Evolutionary conservation across 2,113 vertebrate genomes (phyloP), one percentile per base, ranked within the genome.

Genomic region (Menura novaehollandiae): DNA sequence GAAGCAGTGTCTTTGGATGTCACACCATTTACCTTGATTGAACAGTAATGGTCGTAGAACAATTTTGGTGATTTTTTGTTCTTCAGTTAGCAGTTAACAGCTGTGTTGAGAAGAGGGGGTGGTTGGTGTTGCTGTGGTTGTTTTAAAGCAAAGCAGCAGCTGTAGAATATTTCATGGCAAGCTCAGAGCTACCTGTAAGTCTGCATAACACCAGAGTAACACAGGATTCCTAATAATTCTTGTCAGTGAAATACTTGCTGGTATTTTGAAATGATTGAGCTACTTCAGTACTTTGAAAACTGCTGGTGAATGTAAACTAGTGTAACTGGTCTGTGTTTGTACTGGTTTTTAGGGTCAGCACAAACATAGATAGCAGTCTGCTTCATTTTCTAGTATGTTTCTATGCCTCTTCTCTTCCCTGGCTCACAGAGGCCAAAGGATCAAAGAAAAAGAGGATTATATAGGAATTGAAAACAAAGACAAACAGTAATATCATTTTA

Each of bases 11-110:
- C 79, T 43, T 66, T 94, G 86, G 32, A 37, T 75, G 27, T 83
- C 2, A 1, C 37, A 43, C n/a, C 35, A 9, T 92, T 92, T 95
- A 58, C 60, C 44, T 76, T 93, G 91, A 85, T 78, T 91, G 89
- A 96, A 77, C 92, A 84, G 74, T 75, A 85, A 85, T 73, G 53
- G 58, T 35, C 0, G 0, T 52, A 69, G 73, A 64, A 66, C 68
- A 90, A 52, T 94, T 93, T 90, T 72, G 53, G 64, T 82, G 79
- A 83, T 55, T 88, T 95, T 92, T 88, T 81, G 77, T 64, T 89
- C 63, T 87, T 91, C 47, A 44, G 71, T 60, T 78, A 56, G 68
- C 30, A 72, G 63, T 24, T 93, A 73, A 85, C 51, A 88, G n/a
- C 49, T 88, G 20, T 76, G 64, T 56, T 82, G 62, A 64, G 68